phyloP scores from a whole-genome alignment of 2,888 invertebrate genomes.

The Dromius quadrimaculatus region DNA sequence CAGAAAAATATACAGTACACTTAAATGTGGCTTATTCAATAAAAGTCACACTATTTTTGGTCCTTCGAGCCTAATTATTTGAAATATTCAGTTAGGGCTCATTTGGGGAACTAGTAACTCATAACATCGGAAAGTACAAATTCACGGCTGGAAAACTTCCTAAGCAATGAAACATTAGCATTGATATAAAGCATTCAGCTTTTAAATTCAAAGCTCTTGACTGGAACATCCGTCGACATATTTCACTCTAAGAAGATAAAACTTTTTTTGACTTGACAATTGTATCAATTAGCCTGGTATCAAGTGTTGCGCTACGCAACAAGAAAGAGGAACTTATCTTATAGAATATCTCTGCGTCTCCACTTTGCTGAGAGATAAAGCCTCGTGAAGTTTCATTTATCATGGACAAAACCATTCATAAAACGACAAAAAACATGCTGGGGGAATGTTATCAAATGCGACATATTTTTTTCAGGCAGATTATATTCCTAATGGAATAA shows the following conservation, averaged over 20 bases:
- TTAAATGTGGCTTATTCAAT: too few relatives aligned
- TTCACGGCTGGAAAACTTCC: background rate
- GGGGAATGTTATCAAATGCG: conserved; percentile 34
- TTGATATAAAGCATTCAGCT: conserved; percentile 2
- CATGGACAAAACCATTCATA: conserved; percentile 35
- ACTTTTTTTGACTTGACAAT: conserved; percentile 30
- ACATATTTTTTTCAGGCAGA: conserved; percentile 40
- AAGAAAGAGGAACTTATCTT: conserved; percentile 10
- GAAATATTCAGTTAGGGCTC: too few relatives aligned
- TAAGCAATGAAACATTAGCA: background rate
- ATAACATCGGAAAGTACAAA: background rate
- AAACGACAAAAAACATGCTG: conserved; percentile 35
- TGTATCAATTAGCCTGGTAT: conserved; percentile 39
- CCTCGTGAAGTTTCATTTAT: conserved; percentile 20
- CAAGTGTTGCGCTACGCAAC: conserved; percentile 20
- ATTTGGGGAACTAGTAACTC: too few relatives aligned
- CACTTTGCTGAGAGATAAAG: conserved; percentile 34
- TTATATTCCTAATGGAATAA: conserved; percentile 37
- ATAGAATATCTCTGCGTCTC: conserved; percentile 38
- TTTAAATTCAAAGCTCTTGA: conserved; percentile 12
- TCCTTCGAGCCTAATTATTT: too few relatives aligned
- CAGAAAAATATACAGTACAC: too few relatives aligned
- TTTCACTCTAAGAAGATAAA: conserved; percentile 27
- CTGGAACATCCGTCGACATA: conserved; percentile 13
- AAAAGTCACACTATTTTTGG: too few relatives aligned